Evolutionary conservation across 1,140 invertebrate genomes (phyloP).

Genomic region (Drosophila arawakana): DNA sequence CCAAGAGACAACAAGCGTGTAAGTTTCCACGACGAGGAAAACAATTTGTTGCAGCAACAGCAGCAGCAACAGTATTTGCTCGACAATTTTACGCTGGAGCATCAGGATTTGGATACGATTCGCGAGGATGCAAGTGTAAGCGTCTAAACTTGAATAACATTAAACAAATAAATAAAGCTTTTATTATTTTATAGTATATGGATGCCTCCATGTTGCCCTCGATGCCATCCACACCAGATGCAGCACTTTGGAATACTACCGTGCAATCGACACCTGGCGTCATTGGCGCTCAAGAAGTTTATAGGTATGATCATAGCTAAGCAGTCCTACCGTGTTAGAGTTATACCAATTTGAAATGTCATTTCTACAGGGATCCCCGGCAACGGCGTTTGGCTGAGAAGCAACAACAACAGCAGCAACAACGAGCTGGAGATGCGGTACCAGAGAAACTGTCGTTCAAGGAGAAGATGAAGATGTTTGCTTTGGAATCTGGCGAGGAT

Average conservation of each 20-base stretch:
- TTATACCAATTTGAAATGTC: background rate
- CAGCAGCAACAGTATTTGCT: conserved; percentile 63
- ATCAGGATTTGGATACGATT: conserved; percentile 86
- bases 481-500: conserved; percentile 94
- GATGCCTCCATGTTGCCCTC: conserved; percentile 76
- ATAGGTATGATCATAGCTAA: conserved; percentile 87
- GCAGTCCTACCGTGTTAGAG: background rate
- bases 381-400: conserved; percentile 92
- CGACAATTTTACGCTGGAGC: conserved; percentile 60
- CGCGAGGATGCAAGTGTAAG: conserved; percentile 93
- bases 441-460: conserved; percentile 96
- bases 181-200: conserved; percentile 47
- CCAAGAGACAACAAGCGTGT: conserved; percentile 86
- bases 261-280: conserved; percentile 92
- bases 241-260: conserved; percentile 85
- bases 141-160: conserved; percentile 26
- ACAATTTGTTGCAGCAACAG: conserved; percentile 82
- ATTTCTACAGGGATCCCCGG: conserved; percentile 90
- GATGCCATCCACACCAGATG: conserved; percentile 88
- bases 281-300: conserved; percentile 97
- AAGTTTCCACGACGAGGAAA: conserved; percentile 90
- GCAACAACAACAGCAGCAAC: conserved; percentile 89
- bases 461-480: conserved; percentile 99
- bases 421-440: conserved; percentile 88
- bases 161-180: background rate